Conservation (phyloP, 2,888 invertebrate genomes). For the Achlya flavicornis region DNA sequence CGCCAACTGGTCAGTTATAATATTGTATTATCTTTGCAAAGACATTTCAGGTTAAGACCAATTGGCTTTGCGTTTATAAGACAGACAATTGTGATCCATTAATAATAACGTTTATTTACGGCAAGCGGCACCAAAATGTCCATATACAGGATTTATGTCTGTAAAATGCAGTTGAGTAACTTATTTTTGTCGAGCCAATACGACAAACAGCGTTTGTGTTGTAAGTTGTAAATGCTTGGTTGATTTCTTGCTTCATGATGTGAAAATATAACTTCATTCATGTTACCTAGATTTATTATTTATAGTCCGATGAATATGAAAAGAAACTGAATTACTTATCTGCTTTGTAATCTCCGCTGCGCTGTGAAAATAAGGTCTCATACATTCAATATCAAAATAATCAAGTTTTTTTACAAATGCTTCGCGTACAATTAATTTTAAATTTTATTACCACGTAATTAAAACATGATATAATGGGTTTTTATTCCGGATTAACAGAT, state of each 20-base stretch:
- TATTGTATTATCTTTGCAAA: not conserved
- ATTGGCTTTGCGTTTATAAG: not conserved
- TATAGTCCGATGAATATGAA: not conserved
- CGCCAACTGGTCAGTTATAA: not conserved
- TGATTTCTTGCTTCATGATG: slow-evolving; percentile 43
- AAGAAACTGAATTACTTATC: not conserved
- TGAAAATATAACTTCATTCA: slow-evolving; percentile 14
- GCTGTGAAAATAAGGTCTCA: not conserved
- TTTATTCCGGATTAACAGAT: not conserved
- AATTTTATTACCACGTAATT: not conserved
- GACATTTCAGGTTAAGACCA: not conserved
- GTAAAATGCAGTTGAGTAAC: slow-evolving; percentile 32
- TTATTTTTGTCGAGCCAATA: slow-evolving; percentile 35
- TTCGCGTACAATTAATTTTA: not conserved
- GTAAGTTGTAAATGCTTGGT: slow-evolving; percentile 39
- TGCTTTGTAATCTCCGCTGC: not conserved
- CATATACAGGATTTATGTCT: slow-evolving; percentile 22
- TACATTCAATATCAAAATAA: not conserved
- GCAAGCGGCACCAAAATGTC: slow-evolving; percentile 1
- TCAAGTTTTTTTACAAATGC: not conserved
- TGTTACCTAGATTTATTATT: slow-evolving; percentile 7
- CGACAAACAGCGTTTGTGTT: slow-evolving; percentile 27
- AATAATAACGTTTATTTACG: not conserved
- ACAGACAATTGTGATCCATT: not conserved
- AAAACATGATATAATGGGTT: not conserved